These are phyloP conservation scores for Ectropis grisescens DNA, from an alignment of 1,140 invertebrate species.

Conservation along the genomic window DNA sequence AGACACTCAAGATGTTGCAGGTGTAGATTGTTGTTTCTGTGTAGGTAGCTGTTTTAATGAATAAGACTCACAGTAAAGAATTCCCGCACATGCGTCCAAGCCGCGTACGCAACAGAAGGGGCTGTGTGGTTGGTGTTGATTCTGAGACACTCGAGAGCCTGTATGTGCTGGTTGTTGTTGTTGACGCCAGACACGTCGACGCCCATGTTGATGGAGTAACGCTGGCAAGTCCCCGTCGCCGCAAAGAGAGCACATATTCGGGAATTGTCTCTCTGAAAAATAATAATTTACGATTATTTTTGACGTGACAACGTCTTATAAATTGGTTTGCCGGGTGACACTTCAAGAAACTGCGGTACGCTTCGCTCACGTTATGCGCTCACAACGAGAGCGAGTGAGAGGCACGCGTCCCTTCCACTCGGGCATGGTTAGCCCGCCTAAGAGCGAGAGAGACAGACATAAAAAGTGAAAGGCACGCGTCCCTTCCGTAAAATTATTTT, in stretches of 20 bases:
- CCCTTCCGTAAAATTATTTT: too few relatives aligned
- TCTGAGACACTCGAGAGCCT: slow-evolving; percentile 76
- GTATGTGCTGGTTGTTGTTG: slow-evolving; percentile 70
- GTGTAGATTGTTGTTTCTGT: slow-evolving; percentile 63
- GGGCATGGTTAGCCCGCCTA: too few relatives aligned
- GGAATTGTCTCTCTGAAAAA: slow-evolving; percentile 9
- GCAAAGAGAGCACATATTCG: slow-evolving; percentile 47
- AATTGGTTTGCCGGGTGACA: too few relatives aligned
- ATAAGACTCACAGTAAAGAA: slow-evolving; percentile 70
- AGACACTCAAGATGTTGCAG: slow-evolving; percentile 78
- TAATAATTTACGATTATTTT: too few relatives aligned
- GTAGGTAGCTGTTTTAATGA: too few relatives aligned
- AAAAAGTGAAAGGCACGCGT: too few relatives aligned
- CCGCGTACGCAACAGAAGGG: slow-evolving; percentile 73
- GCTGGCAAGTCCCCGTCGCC: slow-evolving; percentile 21
- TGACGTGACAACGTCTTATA: too few relatives aligned
- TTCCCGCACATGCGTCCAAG: slow-evolving; percentile 65
- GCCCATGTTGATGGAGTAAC: slow-evolving; percentile 41
- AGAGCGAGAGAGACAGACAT: too few relatives aligned
- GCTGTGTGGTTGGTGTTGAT: slow-evolving; percentile 53
- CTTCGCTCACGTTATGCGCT: too few relatives aligned
- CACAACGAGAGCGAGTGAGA: too few relatives aligned
- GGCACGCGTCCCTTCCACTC: too few relatives aligned
- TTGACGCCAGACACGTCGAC: slow-evolving; percentile 20
- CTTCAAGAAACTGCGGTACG: too few relatives aligned